These are phyloP conservation scores for Eurois occulta DNA, from an alignment of 2,888 invertebrate species.

Conservation along the genomic window DNA sequence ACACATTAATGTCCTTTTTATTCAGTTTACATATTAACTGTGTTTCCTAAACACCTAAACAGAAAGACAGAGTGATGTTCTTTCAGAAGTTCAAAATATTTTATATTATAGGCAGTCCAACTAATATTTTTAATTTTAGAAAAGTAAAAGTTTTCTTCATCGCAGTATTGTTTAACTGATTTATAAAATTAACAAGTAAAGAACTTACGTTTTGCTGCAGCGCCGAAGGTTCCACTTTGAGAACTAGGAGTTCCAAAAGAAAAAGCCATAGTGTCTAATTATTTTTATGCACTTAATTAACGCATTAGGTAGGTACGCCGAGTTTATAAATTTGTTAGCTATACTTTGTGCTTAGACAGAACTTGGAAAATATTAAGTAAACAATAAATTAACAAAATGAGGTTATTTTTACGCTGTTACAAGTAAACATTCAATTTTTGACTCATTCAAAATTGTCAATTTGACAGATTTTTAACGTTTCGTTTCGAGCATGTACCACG, in stretches of 20 bases:
- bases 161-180: neutral
- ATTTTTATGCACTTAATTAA: constrained; percentile 11
- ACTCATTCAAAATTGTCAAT: neutral
- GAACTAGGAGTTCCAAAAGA: constrained; percentile 83
- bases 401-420: constrained; percentile 21
- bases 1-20: neutral
- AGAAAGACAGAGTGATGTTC: neutral
- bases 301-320: constrained; percentile 12
- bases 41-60: no score
- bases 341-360: neutral
- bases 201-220: constrained; percentile 90
- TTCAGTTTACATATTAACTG: no score
- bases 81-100: neutral
- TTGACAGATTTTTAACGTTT: constrained; percentile 12
- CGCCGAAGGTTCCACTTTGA: constrained; percentile 85
- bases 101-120: neutral
- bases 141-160: neutral
- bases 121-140: neutral
- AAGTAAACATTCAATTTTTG: constrained; percentile 25
- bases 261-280: constrained; percentile 79
- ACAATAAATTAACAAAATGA: constrained; percentile 25
- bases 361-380: constrained; percentile 16
- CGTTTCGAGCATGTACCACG: neutral
- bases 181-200: neutral
- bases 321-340: neutral